Conservation (phyloP, 2,113 vertebrate species). For the Cathartes aura region DNA sequence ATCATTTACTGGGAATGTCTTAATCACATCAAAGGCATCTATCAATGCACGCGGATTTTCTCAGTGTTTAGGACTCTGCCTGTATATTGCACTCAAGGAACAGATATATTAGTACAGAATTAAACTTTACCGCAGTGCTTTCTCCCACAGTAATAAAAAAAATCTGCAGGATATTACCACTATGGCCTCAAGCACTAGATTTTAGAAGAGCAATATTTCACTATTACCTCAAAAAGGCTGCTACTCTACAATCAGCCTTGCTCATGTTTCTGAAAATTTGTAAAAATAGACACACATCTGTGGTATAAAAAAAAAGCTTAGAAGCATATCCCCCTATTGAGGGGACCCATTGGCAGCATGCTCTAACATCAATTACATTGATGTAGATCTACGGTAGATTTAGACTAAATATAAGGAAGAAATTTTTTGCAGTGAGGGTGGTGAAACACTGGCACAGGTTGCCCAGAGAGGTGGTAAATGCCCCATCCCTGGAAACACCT, state of each 20-base stretch:
- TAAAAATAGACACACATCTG: neutral
- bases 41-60: neutral
- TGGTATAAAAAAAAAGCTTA: neutral
- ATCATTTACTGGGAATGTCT: slow-evolving; percentile 47
- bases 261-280: neutral
- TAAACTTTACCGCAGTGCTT: neutral
- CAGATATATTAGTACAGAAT: neutral
- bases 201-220: neutral
- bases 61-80: neutral
- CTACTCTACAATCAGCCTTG: neutral
- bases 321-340: neutral
- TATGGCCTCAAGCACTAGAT: neutral
- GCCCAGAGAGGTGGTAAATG: neutral
- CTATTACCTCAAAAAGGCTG: neutral
- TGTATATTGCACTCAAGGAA: neutral
- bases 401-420: neutral
- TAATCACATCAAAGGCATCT: slow-evolving; percentile 61
- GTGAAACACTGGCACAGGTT: neutral
- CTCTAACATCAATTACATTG: neutral
- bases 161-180: neutral
- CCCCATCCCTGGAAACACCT: neutral
- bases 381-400: neutral
- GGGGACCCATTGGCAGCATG: neutral
- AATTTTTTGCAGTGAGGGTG: neutral
- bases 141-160: neutral